Evolutionary conservation across 2,888 invertebrate species (phyloP), one percentile per base, ranked within the genome.

Genomic region (Pristionchus maxplancki): DNA sequence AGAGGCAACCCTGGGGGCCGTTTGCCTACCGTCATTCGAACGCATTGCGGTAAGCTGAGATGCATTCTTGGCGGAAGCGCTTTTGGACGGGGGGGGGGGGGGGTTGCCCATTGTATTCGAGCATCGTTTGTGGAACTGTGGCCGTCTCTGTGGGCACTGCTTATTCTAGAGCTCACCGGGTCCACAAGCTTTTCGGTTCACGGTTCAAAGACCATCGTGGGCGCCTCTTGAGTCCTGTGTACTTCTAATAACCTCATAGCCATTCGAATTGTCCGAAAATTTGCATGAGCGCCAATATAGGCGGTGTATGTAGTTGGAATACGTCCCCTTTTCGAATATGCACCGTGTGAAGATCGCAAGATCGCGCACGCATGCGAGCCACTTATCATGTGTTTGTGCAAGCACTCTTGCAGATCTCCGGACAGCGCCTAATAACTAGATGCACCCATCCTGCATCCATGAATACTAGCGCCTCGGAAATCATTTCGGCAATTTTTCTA

Each of bases 11-110:
- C 31, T 13, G 34, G 34, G 11, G 5, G 40, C 13, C 40, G 78
- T 78, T 78, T 78, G 78, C 78, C 44, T 48, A 78, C 78, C 40
- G 78, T n/a, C 44, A 24, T 24, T 15, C 20, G 78, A 48, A 78
- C n/a, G 78, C 78, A 44, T 78, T 78, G 34, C 13, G 78, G 78
- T 78, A 78, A 78, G 78, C 78, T 78, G 78, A 78, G 44, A 78
- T 15, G 78, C 20, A n/a, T 48, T 28, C 78, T 78, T 31, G 78
- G 78, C 40, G 78, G 78, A 78, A 78, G 78, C 78, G 28, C 78
- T 9, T 78, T 78, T 48, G 78, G 78, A 78, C 8, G 13, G 9
- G 8, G 31, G 31, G n/a, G n/a, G n/a, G n/a, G 28, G 9, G 8
- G 31, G 31, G 31, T 31, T 20, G 15, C 5, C 78, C 78, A 78